These are phyloP conservation scores for Trissolcus brochymenae DNA, from an alignment of 2,888 invertebrate species.

Conservation along the genomic window DNA sequence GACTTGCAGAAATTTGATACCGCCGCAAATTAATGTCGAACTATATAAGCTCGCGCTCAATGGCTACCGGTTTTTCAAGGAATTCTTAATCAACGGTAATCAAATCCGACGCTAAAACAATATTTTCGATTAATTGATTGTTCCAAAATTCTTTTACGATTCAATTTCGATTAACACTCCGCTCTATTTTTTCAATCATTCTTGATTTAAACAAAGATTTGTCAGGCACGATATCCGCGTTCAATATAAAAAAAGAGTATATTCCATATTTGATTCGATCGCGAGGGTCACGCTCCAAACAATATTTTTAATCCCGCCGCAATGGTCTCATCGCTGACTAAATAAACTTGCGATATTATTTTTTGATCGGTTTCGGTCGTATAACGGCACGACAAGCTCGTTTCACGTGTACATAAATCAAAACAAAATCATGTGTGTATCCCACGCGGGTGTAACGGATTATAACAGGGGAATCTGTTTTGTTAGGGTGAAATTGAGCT, in stretches of 20 bases:
- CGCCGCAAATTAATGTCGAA: conserved; percentile 68
- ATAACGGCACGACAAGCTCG: conserved; percentile 57
- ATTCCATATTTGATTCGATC: conserved; percentile 66
- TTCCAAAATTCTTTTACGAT: not conserved
- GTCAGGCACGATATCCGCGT: conserved; percentile 9
- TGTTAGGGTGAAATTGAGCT: conserved; percentile 68
- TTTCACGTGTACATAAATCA: conserved; percentile 52
- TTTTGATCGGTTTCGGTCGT: conserved; percentile 69
- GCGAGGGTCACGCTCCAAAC: conserved; percentile 72
- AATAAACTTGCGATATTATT: conserved; percentile 75
- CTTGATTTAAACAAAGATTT: conserved; percentile 37
- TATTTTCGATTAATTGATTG: conserved; percentile 5
- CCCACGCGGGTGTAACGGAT: conserved; percentile 25
- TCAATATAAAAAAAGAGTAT: conserved; percentile 26
- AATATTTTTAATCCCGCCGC: conserved; percentile 74
- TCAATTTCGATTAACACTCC: not conserved
- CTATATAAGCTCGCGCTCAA: conserved; percentile 35
- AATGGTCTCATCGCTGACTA: conserved; percentile 63
- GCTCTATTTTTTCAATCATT: conserved; percentile 25
- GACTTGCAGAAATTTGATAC: conserved; percentile 67
- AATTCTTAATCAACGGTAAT: conserved; percentile 12
- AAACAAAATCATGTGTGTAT: conserved; percentile 42
- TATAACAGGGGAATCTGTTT: conserved; percentile 60
- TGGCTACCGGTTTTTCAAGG: conserved; percentile 45
- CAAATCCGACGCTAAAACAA: not conserved